Evolutionary conservation across 2,113 vertebrate genomes (phyloP), one percentile per base, ranked within the genome.

Genomic region (Coregonus clupeaformis): DNA sequence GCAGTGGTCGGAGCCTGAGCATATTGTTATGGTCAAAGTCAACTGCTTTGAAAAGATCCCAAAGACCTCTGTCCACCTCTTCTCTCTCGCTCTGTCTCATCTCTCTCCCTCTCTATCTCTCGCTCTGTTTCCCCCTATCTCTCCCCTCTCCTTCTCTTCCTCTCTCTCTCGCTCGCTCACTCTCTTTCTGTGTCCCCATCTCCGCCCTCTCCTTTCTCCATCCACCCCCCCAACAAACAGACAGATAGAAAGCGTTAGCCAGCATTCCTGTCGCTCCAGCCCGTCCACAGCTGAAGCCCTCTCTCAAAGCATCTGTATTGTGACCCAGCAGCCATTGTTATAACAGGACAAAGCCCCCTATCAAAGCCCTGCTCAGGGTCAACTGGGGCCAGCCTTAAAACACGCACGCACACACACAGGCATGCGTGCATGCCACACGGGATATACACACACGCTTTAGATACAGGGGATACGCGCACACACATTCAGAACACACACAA

Each of bases 261-360:
- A n/a, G 79, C 85, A 88, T 89, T 91, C 88, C 89, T 22, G n/a
- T 9, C 57, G n/a, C 57, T 59, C 57, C 57, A 59, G 22, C 22
- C 22, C 5, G 1, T 14, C 49, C 24, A 29, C 63, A 77, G 80
- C 79, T 72, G 71, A 71, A 74, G 79, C 83, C 72, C 75, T 14
- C 78, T 77, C 73, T 85, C 81, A 84, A 80, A 88, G 85, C 83
- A 68, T 74, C 82, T 70, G 81, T 77, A 89, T 87, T 89, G 85
- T 87, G 82, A 78, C 68, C 45, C 70, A 73, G 73, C 45, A 81
- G 69, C 85, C 74, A 84, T 90, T 90, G 87, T 88, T 82, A 79
- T 71, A 69, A 71, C 66, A 42, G 74, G 87, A 85, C 87, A 91
- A 89, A 86, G 86, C 57, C 74, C 74, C 60, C 86, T 87, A 82